These are phyloP conservation scores for Sphaerophoria taeniata DNA, from an alignment of 2,888 invertebrate species.

Conservation along the genomic window DNA sequence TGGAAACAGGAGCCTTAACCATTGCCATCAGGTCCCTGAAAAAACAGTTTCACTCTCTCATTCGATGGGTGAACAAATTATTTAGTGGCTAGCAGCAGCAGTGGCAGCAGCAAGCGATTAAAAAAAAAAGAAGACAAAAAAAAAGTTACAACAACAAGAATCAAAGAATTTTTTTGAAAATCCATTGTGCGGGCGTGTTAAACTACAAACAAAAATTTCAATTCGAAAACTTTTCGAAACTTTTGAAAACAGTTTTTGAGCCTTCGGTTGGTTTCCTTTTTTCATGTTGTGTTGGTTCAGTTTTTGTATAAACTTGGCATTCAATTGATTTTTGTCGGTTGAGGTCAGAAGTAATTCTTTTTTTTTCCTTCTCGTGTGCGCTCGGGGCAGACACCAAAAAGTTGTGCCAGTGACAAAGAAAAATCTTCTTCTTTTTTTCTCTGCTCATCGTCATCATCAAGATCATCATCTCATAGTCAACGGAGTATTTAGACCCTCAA, in stretches of 20 bases:
- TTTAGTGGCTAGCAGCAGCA: constrained; percentile 63
- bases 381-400: constrained; percentile 40
- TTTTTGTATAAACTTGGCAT: constrained; percentile 55
- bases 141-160: constrained; percentile 29
- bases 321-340: constrained; percentile 65
- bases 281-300: background rate
- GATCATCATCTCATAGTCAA: background rate
- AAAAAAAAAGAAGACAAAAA: background rate
- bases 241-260: constrained; percentile 3
- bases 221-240: constrained; percentile 1
- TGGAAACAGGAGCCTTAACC: constrained; percentile 28
- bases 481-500: background rate
- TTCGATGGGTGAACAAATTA: constrained; percentile 73
- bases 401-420: constrained; percentile 35
- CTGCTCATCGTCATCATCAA: background rate
- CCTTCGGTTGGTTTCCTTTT: background rate
- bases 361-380: constrained; percentile 10
- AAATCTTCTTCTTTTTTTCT: constrained; percentile 6
- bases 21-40: constrained; percentile 64
- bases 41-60: constrained; percentile 71
- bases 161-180: constrained; percentile 29
- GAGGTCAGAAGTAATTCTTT: constrained; percentile 56
- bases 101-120: constrained; percentile 35
- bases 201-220: constrained; percentile 7
- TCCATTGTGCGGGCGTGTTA: constrained; percentile 37